Evolutionary conservation across 2,113 vertebrate genomes (phyloP), one percentile per base, ranked within the genome.

Genomic region (Carassius carassius): DNA sequence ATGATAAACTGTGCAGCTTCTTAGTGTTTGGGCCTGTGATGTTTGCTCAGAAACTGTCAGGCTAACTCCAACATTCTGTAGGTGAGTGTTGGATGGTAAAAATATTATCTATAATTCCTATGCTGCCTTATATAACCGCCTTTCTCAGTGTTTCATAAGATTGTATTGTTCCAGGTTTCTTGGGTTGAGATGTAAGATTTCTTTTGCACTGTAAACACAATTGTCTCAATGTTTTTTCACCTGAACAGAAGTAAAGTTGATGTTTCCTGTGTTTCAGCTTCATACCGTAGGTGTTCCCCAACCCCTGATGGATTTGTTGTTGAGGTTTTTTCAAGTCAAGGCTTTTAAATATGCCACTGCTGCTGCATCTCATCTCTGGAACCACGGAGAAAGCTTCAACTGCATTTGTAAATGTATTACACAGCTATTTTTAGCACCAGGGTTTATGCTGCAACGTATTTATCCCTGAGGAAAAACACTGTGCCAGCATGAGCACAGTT

Each of bases 401-500:
- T 51, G 58, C 11, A n/a, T 82, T 76, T 74, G 72, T 91, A 78
- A 86, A 86, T 92, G 90, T 92, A 89, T 89, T 88, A 83, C 86
- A 47, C 0, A 0, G 81, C 88, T 93, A 92, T 92, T 93, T 93
- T 91, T 91, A 93, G 91, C 19, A 63, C 32, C 56, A 60, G 41
- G 37, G 73, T 78, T 84, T 89, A 81, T 86, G 85, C 89, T 88
- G 85, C 89, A 89, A 86, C 67, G 67, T 86, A 72, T 91, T 90
- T 84, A 89, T 86, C 84, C 84, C 85, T 88, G 29, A 88, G 86
- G 49, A 72, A 23, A 82, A 70, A 58, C 67, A 32, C 44, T 51
- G 16, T 81, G 78, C 60, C 63, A 32, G 41, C 3, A 49, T 25
- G 19, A 49, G 60, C 62, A 51, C 62, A 32, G 78, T 81, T 81